phyloP scores from a whole-genome alignment of 2,888 invertebrate genomes.

The Pristionchus maxplancki region DNA sequence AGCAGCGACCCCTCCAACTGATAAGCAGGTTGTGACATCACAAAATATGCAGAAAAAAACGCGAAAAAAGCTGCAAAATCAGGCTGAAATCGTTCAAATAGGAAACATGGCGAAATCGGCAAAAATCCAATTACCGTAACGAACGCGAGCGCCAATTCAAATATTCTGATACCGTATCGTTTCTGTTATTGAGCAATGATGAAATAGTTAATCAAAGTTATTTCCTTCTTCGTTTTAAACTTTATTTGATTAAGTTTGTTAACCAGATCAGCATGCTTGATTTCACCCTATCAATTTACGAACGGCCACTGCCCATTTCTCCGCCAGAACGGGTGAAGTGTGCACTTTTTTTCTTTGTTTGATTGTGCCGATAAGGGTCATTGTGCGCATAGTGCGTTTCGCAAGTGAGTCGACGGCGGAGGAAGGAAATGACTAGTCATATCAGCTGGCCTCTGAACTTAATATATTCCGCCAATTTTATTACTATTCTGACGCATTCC shows the following conservation, averaged over 20 bases:
- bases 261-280: background rate
- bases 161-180: background rate
- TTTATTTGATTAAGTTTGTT: background rate
- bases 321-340: background rate
- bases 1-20: background rate
- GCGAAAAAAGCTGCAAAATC: background rate
- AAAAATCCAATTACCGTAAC: constrained; percentile 30
- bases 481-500: background rate
- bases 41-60: background rate
- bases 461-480: background rate
- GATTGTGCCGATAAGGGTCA: constrained; percentile 25
- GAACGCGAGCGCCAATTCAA: background rate
- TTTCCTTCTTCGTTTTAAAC: background rate
- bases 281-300: constrained; percentile 1
- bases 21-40: constrained; percentile 46
- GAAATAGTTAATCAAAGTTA: background rate
- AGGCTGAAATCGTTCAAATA: background rate
- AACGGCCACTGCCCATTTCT: background rate
- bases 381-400: constrained; percentile 27
- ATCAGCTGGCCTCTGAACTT: background rate
- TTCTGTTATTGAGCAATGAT: background rate
- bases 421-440: background rate
- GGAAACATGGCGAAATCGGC: background rate
- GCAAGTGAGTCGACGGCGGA: background rate
- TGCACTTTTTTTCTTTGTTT: constrained; percentile 31